Evolutionary conservation across 2,113 vertebrate genomes (phyloP).

Genomic region (Trematomus loennbergii): DNA sequence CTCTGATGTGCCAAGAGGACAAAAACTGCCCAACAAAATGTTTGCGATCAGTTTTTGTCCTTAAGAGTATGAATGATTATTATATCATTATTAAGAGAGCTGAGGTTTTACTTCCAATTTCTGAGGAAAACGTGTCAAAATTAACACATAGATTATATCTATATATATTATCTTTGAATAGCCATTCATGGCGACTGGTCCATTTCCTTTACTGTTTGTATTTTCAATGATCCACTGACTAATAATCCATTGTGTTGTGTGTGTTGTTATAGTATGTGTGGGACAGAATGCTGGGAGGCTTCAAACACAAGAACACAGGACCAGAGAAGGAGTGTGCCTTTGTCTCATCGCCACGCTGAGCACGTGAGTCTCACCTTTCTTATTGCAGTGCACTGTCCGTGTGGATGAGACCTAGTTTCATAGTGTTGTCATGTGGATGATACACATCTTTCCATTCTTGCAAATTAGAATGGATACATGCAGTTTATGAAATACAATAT

Average conservation of each 20-base stretch:
- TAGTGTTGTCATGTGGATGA: neutral
- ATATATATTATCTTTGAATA: too few relatives aligned
- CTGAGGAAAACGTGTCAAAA: too few relatives aligned
- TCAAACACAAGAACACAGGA: conserved; percentile 99
- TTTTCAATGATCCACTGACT: neutral
- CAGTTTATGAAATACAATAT: neutral
- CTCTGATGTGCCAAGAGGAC: too few relatives aligned
- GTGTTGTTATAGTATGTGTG: conserved; percentile 89
- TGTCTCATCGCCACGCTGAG: conserved; percentile 96
- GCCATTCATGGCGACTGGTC: neutral
- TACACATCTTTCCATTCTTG: neutral
- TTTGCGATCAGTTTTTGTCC: too few relatives aligned
- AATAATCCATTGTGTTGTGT: neutral
- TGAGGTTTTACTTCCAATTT: too few relatives aligned
- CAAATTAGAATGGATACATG: neutral
- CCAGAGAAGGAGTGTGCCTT: conserved; percentile 97
- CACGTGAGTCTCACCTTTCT: conserved; percentile 83
- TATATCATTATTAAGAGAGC: too few relatives aligned
- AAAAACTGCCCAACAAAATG: too few relatives aligned
- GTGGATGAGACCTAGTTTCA: neutral
- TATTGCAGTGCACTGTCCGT: neutral
- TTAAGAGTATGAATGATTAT: too few relatives aligned
- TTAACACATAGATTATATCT: too few relatives aligned
- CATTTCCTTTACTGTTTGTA: neutral
- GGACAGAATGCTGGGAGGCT: conserved; percentile 97